Evolutionary conservation across 1,140 invertebrate genomes (phyloP).

Genomic region (Lepidurus packardi): DNA sequence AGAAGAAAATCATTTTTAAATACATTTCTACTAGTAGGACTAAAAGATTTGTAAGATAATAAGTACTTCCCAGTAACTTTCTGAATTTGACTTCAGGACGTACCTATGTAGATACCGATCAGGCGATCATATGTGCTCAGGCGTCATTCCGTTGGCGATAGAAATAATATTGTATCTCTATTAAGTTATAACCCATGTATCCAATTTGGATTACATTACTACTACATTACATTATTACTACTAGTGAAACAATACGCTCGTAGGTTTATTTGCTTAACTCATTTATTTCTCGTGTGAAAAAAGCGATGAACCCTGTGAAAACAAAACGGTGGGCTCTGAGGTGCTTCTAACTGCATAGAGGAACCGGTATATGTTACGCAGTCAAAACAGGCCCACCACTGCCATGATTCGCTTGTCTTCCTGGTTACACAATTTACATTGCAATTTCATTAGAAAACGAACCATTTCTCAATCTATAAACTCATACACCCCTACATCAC

Average conservation of each 20-base stretch:
- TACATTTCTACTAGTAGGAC: no score
- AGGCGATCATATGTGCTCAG: no score
- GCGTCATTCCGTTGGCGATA: no score
- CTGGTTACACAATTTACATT: slow-evolving; percentile 15
- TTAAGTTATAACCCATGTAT: no score
- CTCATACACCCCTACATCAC: slow-evolving; percentile 4
- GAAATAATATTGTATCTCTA: no score
- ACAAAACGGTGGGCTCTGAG: slow-evolving; percentile 6
- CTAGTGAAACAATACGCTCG: background rate
- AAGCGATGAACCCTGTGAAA: slow-evolving; percentile 19
- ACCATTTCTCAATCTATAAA: slow-evolving; percentile 4
- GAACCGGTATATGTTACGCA: slow-evolving; percentile 11
- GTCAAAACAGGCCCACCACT: slow-evolving; percentile 10
- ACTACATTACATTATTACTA: no score
- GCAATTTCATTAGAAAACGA: slow-evolving; percentile 10
- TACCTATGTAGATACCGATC: no score
- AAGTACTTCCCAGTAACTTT: no score
- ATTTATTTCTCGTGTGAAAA: background rate
- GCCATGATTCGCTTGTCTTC: slow-evolving; percentile 2
- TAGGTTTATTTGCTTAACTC: background rate
- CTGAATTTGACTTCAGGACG: no score
- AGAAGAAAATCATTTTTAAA: no score
- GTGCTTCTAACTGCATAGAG: slow-evolving; percentile 15
- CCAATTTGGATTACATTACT: no score
- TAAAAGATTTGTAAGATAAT: no score